Conservation (phyloP, 2,888 invertebrate genomes). For the Conistra vaccinii region DNA sequence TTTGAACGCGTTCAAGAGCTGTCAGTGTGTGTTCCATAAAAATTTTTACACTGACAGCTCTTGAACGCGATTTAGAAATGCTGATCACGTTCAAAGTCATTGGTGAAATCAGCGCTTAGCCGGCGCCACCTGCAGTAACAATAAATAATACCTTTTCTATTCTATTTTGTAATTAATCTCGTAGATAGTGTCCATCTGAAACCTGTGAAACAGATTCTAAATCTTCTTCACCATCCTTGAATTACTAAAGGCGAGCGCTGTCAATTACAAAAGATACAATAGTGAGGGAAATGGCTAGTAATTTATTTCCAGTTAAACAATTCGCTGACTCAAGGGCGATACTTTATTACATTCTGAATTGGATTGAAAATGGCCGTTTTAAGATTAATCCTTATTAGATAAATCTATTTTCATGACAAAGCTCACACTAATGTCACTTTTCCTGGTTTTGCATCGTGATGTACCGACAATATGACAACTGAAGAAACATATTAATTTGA, state of each 20-base stretch:
- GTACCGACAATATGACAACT: no score
- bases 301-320: conserved; percentile 20
- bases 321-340: background rate
- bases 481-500: no score
- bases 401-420: background rate
- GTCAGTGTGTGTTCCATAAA: no score
- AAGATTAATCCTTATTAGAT: background rate
- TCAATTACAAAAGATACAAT: conserved; percentile 24
- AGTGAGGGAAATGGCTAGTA: background rate
- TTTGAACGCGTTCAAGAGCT: no score
- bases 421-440: background rate
- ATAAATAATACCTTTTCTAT: background rate
- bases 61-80: no score
- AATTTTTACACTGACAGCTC: no score
- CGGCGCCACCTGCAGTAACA: no score
- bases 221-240: background rate
- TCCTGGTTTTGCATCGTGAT: no score
- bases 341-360: background rate
- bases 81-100: no score
- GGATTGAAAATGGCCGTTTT: background rate
- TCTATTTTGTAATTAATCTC: background rate
- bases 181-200: background rate
- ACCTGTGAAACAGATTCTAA: background rate
- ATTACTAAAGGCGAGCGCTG: background rate
- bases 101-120: no score